A percentile compares a stretch with the other conserved stretches of the same genome.
Evolutionary conservation across 2,888 invertebrate genomes (phyloP).

Genomic region (Pollenia angustigena): DNA sequence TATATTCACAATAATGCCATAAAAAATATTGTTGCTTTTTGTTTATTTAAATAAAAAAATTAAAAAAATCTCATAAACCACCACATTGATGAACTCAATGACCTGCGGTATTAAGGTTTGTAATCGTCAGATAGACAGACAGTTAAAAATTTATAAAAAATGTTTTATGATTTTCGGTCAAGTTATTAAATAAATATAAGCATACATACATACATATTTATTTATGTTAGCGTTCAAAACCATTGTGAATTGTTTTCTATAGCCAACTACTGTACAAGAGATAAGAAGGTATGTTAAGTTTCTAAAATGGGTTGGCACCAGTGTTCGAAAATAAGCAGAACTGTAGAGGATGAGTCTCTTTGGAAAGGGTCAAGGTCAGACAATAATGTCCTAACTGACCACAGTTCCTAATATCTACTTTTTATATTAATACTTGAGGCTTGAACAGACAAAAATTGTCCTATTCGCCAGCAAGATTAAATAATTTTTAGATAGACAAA

Average conservation of each 20-base stretch:
- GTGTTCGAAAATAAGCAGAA: too few species aligned
- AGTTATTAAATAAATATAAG: slow-evolving; percentile 45
- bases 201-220: not conserved
- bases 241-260: slow-evolving; percentile 7
- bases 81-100: slow-evolving; percentile 58
- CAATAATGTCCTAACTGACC: too few species aligned
- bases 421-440: too few species aligned
- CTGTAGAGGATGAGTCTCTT: too few species aligned
- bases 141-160: not conserved
- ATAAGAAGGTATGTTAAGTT: not conserved
- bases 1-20: slow-evolving; percentile 6
- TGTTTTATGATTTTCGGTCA: slow-evolving; percentile 54
- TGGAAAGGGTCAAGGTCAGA: too few species aligned
- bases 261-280: not conserved
- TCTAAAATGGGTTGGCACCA: not conserved
- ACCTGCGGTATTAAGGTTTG: slow-evolving; percentile 14
- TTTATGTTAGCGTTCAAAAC: slow-evolving; percentile 1
- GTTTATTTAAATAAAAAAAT: not conserved
- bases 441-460: too few species aligned
- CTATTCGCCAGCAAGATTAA: too few species aligned
- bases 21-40: slow-evolving; percentile 8
- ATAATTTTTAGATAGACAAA: too few species aligned
- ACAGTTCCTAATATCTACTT: too few species aligned
- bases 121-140: not conserved
- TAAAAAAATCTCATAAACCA: not conserved